Evolutionary conservation across 1,140 invertebrate genomes (phyloP).

Genomic region (Littorina saxatilis): DNA sequence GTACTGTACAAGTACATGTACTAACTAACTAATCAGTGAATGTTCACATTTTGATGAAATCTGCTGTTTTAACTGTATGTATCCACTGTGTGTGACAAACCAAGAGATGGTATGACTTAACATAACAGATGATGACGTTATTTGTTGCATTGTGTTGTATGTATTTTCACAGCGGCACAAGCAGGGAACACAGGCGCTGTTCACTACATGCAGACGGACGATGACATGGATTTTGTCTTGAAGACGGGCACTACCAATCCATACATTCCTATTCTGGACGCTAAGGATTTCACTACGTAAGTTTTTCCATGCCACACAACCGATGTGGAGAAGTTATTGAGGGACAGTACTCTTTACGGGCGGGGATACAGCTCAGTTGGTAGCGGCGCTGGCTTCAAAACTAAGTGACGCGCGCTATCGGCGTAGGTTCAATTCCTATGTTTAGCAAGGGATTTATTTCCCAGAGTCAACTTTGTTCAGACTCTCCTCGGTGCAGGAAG

Average conservation of each 20-base stretch:
- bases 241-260: constrained; percentile 78
- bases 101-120: constrained; percentile 29
- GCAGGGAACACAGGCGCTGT: constrained; percentile 89
- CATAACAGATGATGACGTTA: background rate
- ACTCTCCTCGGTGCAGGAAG: too few species aligned
- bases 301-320: background rate
- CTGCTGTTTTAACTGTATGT: background rate
- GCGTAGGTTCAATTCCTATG: too few species aligned
- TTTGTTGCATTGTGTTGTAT: background rate
- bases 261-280: constrained; percentile 72
- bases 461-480: too few species aligned
- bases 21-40: too few species aligned
- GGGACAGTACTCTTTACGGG: too few species aligned
- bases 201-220: constrained; percentile 81
- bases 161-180: constrained; percentile 77
- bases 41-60: background rate
- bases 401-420: too few species aligned
- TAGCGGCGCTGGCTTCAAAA: too few species aligned
- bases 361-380: background rate
- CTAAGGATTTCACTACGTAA: constrained; percentile 75
- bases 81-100: too few species aligned
- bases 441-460: too few species aligned
- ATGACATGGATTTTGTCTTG: constrained; percentile 85
- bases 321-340: too few species aligned
- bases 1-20: too few species aligned